Base-by-base conservation (phyloP, 2,113 vertebrate species). In the Lanius collurio region DNA sequence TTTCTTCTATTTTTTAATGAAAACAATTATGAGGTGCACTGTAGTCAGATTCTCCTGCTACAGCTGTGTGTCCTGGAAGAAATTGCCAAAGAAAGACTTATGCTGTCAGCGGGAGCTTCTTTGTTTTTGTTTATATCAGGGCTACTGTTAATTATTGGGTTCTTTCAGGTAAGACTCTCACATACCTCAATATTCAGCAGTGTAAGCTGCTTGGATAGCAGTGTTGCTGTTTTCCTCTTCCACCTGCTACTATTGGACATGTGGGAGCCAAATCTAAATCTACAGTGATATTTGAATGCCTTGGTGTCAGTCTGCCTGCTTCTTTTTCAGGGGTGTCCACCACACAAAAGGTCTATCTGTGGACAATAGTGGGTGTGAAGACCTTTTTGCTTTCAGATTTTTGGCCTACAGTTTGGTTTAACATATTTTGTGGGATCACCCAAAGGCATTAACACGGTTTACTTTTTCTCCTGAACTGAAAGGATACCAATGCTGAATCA, bases 341-440 rank as follows among this genome's bases (percentile, higher is more conserved):
- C 1, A 4, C 21, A 49, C 3, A n/a, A 41, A 57, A 47, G 0
- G 0, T 50, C 23, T 60, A 11, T 41, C 7, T 41, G 26, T 5
- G 4, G 16, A 49, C 2, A 79, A 57, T 11, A 47, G 2, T 8
- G 7, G 26, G 26, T 69, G 9, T 4, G 73, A 90, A 50, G 2
- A 11, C 26, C 1, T 1, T 42, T 41, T 60, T 41, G 22, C n/a
- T 56, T 86, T 83, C 10, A 19, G 11, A 8, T 5, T n/a, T 83
- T 89, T 60, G 6, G 4, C 19, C 33, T 35, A 10, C 8, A 56
- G 7, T 42, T 28, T 47, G 27, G 13, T 91, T 84, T 47, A 31
- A 30, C 13, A 6, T 59, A 19, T 39, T 44, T 68, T 71, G 8
- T 87, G 21, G 5, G 1, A 18, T 59, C 19, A 56, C 5, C 10